phyloP scores from a whole-genome alignment of 2,797 vertebrate genomes.

The Streptopelia turtur region DNA sequence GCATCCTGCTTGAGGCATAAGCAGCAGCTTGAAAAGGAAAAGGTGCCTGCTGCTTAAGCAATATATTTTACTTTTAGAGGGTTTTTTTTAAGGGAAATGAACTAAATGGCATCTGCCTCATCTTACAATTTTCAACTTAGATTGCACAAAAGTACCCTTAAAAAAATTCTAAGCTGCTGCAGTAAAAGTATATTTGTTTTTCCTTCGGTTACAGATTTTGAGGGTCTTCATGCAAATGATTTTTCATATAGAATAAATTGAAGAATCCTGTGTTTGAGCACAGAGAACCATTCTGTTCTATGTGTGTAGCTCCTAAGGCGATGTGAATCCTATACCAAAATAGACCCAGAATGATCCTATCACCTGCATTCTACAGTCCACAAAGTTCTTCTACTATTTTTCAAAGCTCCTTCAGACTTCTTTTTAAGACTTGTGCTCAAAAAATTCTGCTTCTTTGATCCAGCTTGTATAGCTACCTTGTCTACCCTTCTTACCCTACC shows the following conservation, averaged over 20 bases:
- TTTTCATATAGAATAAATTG: conserved; percentile 5
- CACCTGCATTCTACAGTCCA: not conserved
- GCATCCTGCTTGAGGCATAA: conserved; percentile 57
- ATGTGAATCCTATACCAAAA: conserved; percentile 13
- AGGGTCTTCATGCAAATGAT: not conserved
- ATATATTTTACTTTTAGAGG: conserved; percentile 66
- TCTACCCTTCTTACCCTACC: not conserved
- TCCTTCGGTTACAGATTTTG: conserved; percentile 37
- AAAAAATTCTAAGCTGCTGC: conserved; percentile 27
- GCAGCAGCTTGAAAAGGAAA: conserved; percentile 44
- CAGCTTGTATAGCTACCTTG: not conserved
- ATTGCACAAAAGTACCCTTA: conserved; percentile 38
- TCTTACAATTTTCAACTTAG: conserved; percentile 58
- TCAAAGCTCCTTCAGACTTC: not conserved
- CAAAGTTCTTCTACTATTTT: not conserved
- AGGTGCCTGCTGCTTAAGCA: conserved; percentile 55
- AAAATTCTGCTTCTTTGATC: not conserved
- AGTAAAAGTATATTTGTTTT: conserved; percentile 20
- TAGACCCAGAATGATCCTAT: not conserved
- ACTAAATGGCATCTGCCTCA: conserved; percentile 60
- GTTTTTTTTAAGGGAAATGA: conserved; percentile 47
- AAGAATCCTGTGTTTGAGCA: not conserved
- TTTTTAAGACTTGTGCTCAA: not conserved
- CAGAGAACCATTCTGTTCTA: not conserved
- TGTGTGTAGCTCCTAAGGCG: not conserved